Evolutionary conservation across 2,797 vertebrate species (phyloP).

Genomic region (Sebastes vulpes): DNA sequence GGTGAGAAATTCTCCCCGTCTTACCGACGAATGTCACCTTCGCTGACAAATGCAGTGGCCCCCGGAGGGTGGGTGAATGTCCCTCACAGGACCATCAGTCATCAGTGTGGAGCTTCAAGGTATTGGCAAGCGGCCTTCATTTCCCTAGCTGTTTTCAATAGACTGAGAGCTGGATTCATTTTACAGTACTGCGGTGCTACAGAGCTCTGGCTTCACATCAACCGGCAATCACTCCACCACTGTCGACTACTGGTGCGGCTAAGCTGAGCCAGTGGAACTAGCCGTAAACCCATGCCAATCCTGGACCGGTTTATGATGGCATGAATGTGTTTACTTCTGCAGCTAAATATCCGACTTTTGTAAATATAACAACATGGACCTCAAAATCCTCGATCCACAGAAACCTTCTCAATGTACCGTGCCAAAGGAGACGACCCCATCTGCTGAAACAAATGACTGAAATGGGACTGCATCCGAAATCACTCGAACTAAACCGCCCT

Average conservation of each 20-base stretch:
- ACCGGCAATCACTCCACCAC: conserved; percentile 54
- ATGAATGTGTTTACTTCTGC: conserved; percentile 69
- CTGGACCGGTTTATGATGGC: conserved; percentile 52
- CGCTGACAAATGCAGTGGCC: conserved; percentile 32
- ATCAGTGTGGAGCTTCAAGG: conserved; percentile 49
- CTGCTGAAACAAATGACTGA: conserved; percentile 46
- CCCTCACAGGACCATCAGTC: conserved; percentile 45
- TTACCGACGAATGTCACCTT: conserved; percentile 19
- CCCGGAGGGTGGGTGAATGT: conserved; percentile 28
- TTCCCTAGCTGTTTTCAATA: conserved; percentile 66
- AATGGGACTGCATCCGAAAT: conserved; percentile 44
- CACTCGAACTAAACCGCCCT: conserved; percentile 24
- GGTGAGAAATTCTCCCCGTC: conserved; percentile 5
- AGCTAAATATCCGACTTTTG: conserved; percentile 65
- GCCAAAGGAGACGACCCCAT: conserved; percentile 77
- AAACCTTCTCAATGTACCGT: conserved; percentile 77
- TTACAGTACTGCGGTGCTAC: conserved; percentile 63
- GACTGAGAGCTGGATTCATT: conserved; percentile 63
- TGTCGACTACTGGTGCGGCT: conserved; percentile 50
- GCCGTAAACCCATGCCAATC: conserved; percentile 48
- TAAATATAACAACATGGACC: conserved; percentile 78
- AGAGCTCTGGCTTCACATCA: conserved; percentile 72
- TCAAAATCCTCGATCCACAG: conserved; percentile 69
- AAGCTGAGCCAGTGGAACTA: conserved; percentile 59
- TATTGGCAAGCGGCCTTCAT: conserved; percentile 64